These are phyloP conservation scores for Bufotes viridis DNA, from an alignment of 2,797 vertebrate genomes.

Conservation along the genomic window DNA sequence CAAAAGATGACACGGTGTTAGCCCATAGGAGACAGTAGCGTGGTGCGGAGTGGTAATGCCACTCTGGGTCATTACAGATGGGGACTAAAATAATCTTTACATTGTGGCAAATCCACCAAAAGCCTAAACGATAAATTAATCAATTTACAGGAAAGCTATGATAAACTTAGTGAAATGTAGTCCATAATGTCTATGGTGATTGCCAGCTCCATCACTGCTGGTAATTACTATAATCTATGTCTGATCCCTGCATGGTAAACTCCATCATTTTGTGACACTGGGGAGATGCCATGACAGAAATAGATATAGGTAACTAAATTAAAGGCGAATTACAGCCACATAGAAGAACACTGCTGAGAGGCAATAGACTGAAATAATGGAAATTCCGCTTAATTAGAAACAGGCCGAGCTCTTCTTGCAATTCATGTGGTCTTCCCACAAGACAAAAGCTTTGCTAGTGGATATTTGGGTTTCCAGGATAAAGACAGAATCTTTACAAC, in stretches of 20 bases:
- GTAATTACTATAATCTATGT: constrained; percentile 18
- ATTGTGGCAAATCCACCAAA: background rate
- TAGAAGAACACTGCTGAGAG: background rate
- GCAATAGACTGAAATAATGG: background rate
- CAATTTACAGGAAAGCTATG: background rate
- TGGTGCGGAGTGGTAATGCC: no score
- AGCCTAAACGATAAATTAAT: background rate
- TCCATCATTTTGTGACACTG: background rate
- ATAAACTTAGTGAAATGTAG: background rate
- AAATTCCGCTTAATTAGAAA: background rate
- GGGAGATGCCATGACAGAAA: constrained; percentile 3
- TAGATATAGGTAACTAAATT: constrained; percentile 25
- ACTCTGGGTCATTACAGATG: no score
- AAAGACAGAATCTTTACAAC: constrained; percentile 8
- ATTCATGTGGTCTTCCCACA: background rate
- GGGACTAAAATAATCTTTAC: background rate
- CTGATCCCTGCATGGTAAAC: constrained; percentile 21
- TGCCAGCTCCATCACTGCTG: constrained; percentile 23
- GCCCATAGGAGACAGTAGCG: no score
- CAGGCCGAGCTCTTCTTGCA: background rate
- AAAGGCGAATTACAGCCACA: constrained; percentile 19
- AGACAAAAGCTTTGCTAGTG: background rate
- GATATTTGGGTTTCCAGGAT: background rate
- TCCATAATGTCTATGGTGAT: constrained; percentile 11
- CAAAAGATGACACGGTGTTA: no score